These are phyloP conservation scores for Acleris laterana DNA, from an alignment of 2,888 invertebrate genomes.

Conservation along the genomic window DNA sequence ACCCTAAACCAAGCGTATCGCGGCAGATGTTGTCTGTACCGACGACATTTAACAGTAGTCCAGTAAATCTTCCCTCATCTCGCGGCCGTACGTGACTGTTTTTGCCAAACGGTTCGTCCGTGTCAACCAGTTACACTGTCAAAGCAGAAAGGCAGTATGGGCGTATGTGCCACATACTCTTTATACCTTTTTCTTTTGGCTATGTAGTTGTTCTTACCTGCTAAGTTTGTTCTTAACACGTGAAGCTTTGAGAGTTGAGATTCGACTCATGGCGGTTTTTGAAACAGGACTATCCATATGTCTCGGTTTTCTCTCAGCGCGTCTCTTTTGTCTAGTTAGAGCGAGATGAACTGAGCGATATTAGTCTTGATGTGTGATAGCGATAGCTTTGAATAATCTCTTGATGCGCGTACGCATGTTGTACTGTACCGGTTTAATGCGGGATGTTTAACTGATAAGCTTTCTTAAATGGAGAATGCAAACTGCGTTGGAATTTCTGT, in stretches of 20 bases:
- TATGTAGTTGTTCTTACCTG: no score
- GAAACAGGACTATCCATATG: no score
- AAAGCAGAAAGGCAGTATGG: no score
- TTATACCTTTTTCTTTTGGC: no score
- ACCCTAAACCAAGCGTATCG: neutral
- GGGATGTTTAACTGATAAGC: conserved; percentile 7
- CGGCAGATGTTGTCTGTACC: conserved; percentile 26
- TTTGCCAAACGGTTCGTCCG: conserved; percentile 16
- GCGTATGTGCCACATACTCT: no score
- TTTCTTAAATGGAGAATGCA: conserved; percentile 13
- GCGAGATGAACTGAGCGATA: no score
- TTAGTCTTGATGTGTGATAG: no score
- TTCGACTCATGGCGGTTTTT: no score
- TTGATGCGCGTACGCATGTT: conserved; percentile 5
- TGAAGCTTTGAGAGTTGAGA: no score
- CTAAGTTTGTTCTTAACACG: no score
- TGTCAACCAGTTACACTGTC: conserved; percentile 11
- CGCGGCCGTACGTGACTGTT: conserved; percentile 16
- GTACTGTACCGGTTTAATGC: conserved; percentile 17
- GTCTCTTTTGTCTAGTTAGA: no score
- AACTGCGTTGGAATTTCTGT: neutral
- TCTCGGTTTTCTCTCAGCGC: no score
- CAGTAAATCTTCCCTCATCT: conserved; percentile 5
- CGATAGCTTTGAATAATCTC: conserved; percentile 8
- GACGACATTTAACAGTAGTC: conserved; percentile 7